A percentile compares a stretch with the other conserved stretches of the same genome.
Conservation (phyloP, 2,888 invertebrate species). For the Herminia tarsipennalis region DNA sequence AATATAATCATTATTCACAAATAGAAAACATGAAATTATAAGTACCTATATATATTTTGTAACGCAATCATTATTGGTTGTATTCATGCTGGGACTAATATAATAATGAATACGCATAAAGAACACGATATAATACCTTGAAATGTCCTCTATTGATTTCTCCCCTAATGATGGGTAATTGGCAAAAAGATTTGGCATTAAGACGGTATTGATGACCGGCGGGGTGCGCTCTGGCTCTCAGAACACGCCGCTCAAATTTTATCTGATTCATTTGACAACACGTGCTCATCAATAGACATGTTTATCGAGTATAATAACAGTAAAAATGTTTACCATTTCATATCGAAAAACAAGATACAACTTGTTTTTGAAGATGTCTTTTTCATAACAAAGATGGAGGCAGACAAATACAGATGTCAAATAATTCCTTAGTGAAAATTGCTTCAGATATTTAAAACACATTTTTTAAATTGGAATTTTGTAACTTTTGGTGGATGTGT, state of each 20-base stretch:
- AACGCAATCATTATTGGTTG: no score
- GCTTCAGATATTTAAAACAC: no score
- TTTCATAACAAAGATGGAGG: no score
- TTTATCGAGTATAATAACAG: not conserved
- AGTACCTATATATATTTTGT: no score
- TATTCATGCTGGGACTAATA: no score
- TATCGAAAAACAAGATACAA: no score
- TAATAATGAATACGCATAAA: constrained; percentile 3
- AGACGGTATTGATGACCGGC: constrained; percentile 19
- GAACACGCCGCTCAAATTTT: not conserved
- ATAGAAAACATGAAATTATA: no score
- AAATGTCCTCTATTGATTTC: constrained; percentile 4
- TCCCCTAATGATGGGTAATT: constrained; percentile 25
- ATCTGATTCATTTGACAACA: constrained; percentile 3
- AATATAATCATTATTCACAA: not conserved
- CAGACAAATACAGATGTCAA: no score
- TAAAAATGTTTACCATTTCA: no score
- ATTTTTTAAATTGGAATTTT: not conserved
- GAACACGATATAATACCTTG: not conserved
- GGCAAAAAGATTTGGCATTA: constrained; percentile 21
- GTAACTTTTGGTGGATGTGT: constrained; percentile 65
- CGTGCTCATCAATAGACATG: constrained; percentile 3
- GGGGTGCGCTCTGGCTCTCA: constrained; percentile 1
- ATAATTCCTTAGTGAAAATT: no score
- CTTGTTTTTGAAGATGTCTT: no score